Evolutionary conservation across 2,888 invertebrate species (phyloP).

Genomic region (Trachelus troglodyta): DNA sequence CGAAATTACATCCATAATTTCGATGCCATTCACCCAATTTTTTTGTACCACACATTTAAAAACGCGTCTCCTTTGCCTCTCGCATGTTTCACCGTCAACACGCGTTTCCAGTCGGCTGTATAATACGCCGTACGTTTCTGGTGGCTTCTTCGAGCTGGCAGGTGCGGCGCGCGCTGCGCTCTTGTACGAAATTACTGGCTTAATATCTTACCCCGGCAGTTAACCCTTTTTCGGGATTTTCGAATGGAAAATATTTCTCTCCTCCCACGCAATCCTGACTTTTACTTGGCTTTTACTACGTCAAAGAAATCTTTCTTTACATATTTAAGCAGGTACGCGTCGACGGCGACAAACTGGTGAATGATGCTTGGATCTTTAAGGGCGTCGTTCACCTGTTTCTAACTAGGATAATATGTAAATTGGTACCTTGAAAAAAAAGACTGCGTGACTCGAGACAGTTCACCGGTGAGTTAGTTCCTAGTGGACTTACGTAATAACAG

Average conservation of each 20-base stretch:
- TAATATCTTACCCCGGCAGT: not conserved
- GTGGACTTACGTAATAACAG: not conserved
- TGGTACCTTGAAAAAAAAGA: not conserved
- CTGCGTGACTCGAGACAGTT: not conserved
- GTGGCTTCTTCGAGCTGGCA: not conserved
- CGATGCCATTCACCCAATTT: conserved; percentile 42
- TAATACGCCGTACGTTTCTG: not conserved
- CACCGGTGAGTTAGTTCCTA: not conserved
- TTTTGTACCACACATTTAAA: conserved; percentile 32
- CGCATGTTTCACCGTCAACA: conserved; percentile 32
- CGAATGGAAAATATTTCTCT: not conserved
- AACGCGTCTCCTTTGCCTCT: conserved; percentile 20
- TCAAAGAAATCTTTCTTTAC: not conserved
- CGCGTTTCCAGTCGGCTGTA: not conserved
- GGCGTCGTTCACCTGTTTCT: not conserved
- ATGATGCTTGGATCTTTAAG: not conserved
- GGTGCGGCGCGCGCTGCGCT: not conserved
- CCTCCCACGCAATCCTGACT: not conserved
- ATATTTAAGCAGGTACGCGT: not conserved
- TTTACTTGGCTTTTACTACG: not conserved
- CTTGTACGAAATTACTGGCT: not conserved
- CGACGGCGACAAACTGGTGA: not conserved
- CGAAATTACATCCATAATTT: conserved; percentile 34
- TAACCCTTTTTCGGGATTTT: not conserved
- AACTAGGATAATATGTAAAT: conserved; percentile 3